A percentile compares a stretch with the other conserved stretches of the same genome.
Conservation (phyloP, 2,888 invertebrate genomes). For the Dolichomitus sp. region DNA sequence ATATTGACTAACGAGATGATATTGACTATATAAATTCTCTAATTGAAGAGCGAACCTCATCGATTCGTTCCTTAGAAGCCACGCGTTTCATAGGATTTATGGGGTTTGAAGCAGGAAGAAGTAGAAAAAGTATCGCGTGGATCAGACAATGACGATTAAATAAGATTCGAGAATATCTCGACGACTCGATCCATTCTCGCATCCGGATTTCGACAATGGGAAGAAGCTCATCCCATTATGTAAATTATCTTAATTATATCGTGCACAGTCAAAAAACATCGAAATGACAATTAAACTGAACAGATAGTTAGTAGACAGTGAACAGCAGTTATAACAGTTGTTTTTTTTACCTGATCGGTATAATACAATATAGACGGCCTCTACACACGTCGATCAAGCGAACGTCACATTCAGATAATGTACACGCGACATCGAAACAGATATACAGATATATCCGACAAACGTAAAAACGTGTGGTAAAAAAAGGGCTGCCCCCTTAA, state of each 20-base stretch:
- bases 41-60: conserved; percentile 49
- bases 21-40: conserved; percentile 63
- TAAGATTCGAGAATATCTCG: conserved; percentile 36
- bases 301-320: conserved; percentile 57
- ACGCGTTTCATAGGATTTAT: not conserved
- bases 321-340: conserved; percentile 60
- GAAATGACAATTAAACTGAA: conserved; percentile 65
- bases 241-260: conserved; percentile 35
- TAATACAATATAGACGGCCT: conserved; percentile 47
- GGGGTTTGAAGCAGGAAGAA: conserved; percentile 44
- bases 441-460: conserved; percentile 42
- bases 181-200: conserved; percentile 33
- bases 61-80: conserved; percentile 46
- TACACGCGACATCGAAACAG: conserved; percentile 48
- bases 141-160: conserved; percentile 38
- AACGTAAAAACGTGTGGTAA: conserved; percentile 18
- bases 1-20: conserved; percentile 64
- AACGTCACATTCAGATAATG: conserved; percentile 61
- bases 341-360: conserved; percentile 37
- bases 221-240: not conserved
- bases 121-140: conserved; percentile 56
- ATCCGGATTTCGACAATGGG: conserved; percentile 30
- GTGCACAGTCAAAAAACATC: conserved; percentile 62
- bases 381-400: conserved; percentile 60
- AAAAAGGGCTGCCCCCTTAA: too few relatives aligned